A percentile compares a stretch with the other conserved stretches of the same genome.
Evolutionary conservation across 1,140 invertebrate species (phyloP).

Genomic region (Diprion similis): DNA sequence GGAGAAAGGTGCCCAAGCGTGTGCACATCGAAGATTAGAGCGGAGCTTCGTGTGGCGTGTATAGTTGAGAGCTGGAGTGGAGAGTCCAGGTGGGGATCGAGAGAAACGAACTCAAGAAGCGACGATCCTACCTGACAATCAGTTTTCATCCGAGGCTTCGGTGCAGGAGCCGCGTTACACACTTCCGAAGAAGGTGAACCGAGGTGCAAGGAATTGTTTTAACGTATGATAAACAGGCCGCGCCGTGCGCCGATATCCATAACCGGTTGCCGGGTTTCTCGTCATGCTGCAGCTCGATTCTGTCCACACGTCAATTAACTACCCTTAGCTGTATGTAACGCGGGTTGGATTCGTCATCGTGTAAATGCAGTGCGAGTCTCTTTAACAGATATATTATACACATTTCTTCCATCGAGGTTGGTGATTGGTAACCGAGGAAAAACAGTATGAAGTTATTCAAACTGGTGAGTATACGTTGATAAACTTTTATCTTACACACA

Average conservation of each 20-base stretch:
- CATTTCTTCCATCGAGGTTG: no score
- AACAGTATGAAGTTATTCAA: neutral
- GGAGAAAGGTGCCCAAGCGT: conserved; percentile 57
- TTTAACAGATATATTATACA: no score
- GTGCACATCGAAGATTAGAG: conserved; percentile 52
- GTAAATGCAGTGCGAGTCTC: no score
- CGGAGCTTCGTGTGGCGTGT: conserved; percentile 46
- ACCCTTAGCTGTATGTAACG: no score
- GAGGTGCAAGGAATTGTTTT: no score
- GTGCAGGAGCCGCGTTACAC: neutral
- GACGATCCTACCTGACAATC: conserved; percentile 49
- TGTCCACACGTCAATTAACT: neutral
- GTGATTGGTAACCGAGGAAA: no score
- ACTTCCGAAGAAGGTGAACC: neutral
- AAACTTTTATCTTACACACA: no score
- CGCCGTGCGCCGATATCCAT: no score
- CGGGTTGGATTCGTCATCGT: no score
- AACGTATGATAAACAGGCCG: no score
- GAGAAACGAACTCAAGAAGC: conserved; percentile 44
- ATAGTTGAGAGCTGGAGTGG: conserved; percentile 40
- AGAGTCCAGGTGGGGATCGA: conserved; percentile 36
- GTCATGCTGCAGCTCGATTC: conserved; percentile 22
- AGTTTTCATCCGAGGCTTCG: conserved; percentile 48
- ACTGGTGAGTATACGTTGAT: neutral
- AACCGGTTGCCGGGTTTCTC: conserved; percentile 32